Conservation (phyloP, 2,888 invertebrate species). For the Ditylenchus weischeri region DNA sequence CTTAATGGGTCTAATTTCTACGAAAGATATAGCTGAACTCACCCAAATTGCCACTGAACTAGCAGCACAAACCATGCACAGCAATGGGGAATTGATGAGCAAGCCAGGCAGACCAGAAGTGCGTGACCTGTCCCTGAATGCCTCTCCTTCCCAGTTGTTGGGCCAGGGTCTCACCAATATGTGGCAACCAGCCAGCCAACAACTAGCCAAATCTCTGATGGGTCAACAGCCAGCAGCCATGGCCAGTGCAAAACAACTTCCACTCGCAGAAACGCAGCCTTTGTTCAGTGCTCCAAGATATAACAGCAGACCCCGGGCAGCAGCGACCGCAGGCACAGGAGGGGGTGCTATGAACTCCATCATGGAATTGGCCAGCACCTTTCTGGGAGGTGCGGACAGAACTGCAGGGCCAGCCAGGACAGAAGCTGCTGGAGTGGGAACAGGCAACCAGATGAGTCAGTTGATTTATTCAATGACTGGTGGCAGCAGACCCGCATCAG, state of each 20-base stretch:
- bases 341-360: slow-evolving; percentile 21
- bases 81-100: slow-evolving; percentile 37
- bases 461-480: background rate
- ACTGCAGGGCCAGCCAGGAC: slow-evolving; percentile 9
- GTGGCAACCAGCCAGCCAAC: slow-evolving; percentile 34
- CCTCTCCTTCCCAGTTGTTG: slow-evolving; percentile 39
- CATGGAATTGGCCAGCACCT: slow-evolving; percentile 29
- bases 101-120: slow-evolving; percentile 40
- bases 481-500: slow-evolving; percentile 5
- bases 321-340: background rate
- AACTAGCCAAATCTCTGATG: slow-evolving; percentile 22
- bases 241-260: background rate
- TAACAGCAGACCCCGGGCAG: too few species aligned
- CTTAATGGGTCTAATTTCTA: slow-evolving; percentile 31
- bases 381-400: slow-evolving; percentile 23
- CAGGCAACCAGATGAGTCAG: background rate
- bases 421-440: background rate
- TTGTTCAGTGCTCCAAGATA: too few species aligned
- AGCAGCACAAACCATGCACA: slow-evolving; percentile 41
- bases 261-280: background rate
- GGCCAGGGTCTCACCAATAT: slow-evolving; percentile 45
- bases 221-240: slow-evolving; percentile 16
- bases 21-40: slow-evolving; percentile 40
- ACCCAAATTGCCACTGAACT: slow-evolving; percentile 42
- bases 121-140: slow-evolving; percentile 30